Base-by-base conservation (phyloP, 2,888 invertebrate genomes). In the Synanthedon andrenaeformis region DNA sequence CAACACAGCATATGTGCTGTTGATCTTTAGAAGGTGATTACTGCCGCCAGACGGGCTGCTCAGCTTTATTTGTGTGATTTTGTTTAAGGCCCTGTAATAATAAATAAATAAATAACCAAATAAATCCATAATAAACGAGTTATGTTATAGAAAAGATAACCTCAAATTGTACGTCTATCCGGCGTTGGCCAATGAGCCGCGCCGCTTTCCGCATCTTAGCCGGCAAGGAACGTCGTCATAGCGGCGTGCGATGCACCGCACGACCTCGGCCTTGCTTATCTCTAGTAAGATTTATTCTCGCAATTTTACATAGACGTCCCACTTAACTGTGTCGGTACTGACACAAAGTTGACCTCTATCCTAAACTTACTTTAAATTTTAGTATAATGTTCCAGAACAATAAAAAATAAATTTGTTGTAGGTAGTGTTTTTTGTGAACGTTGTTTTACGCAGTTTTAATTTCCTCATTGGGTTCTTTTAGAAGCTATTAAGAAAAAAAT, bases 241-340 rank as follows among this genome's bases (percentile, higher is more conserved):
- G n/a, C 49, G 12, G 49, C 55, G 55, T 56, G 59, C 62, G 58
- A 62, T 63, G 58, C 62, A 61, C 59, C 54, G 62, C 61, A 57
- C 62, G 59, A 72, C 79, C 82, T 80, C 74, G 80, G 70, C 75
- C 73, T 72, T 70, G 69, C 72, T 76, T 74, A 75, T 74, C 72
- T 68, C 62, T 56, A 59, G 64, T n/a, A 67, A 67, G 72, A 74
- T 75, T 76, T 69, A 70, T 71, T 67, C 69, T 64, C 64, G 62
- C 63, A 68, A 62, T 67, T 69, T 70, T 63, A 64, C 59, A 45
- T 45, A 45, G 13, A 12, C n/a, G 8, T 45, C 13, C 45, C 45
- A 35, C 35, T 14, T 45, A 45, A 12, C 13, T 6, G 4, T 42
- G 4, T 45, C 45, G 45, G 6, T 45, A 10, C 14, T 45, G 13